These are phyloP conservation scores for Neosilurus hyrtlii DNA, from an alignment of 2,797 vertebrate genomes.

Conservation along the genomic window DNA sequence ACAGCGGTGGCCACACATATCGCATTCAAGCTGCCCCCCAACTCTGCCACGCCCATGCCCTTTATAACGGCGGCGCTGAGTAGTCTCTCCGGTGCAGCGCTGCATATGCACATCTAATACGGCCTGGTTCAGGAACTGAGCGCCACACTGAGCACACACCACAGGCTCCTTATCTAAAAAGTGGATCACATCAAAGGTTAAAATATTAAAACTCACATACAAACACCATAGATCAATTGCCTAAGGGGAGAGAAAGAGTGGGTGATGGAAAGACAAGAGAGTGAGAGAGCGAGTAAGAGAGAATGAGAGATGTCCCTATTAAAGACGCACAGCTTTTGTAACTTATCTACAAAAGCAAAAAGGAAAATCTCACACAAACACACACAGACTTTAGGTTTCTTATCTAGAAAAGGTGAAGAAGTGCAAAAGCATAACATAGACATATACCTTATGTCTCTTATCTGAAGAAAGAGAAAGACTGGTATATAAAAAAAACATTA, in stretches of 20 bases:
- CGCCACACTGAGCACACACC: slow-evolving; percentile 75
- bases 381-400: not conserved
- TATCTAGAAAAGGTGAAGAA: not conserved
- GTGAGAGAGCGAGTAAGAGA: too few relatives aligned
- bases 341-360: slow-evolving; percentile 4
- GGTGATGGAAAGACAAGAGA: not conserved
- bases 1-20: slow-evolving; percentile 79
- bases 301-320: not conserved
- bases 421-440: slow-evolving; percentile 2
- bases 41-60: slow-evolving; percentile 76
- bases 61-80: slow-evolving; percentile 37
- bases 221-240: not conserved
- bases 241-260: not conserved
- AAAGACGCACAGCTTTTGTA: not conserved
- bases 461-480: not conserved
- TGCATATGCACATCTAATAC: slow-evolving; percentile 83
- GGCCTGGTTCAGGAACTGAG: slow-evolving; percentile 79
- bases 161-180: slow-evolving; percentile 53
- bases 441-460: slow-evolving; percentile 6
- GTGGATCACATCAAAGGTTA: slow-evolving; percentile 1
- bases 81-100: slow-evolving; percentile 64
- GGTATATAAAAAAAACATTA: not conserved
- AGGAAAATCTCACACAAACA: not conserved
- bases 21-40: slow-evolving; percentile 79
- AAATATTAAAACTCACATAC: not conserved